phyloP scores from a whole-genome alignment of 2,113 vertebrate genomes.

The Mus musculus region DNA sequence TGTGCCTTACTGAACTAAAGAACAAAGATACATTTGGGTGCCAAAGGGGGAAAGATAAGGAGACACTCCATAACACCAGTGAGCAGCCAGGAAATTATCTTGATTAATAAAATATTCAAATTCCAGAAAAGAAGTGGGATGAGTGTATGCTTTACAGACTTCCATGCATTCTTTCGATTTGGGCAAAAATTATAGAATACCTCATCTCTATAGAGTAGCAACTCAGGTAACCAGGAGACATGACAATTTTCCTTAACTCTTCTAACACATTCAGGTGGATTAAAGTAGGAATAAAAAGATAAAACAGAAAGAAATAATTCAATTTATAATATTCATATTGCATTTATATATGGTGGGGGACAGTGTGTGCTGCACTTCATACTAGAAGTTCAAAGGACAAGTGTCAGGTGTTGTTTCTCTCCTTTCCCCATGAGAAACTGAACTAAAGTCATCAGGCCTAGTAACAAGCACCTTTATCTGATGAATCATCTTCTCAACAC shows the following conservation, averaged over 20 bases:
- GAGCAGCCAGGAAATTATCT: background rate
- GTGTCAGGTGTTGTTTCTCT: background rate
- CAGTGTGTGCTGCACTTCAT: too few relatives aligned
- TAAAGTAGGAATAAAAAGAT: background rate
- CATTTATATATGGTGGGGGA: background rate
- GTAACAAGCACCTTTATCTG: background rate
- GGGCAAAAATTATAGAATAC: background rate
- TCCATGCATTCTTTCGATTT: background rate
- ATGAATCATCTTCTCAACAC: background rate
- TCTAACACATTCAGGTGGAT: background rate
- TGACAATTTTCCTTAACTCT: background rate
- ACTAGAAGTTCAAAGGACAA: background rate
- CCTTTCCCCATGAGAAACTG: background rate
- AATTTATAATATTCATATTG: background rate
- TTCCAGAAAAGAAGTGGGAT: background rate
- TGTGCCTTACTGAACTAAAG: background rate
- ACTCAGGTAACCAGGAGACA: background rate
- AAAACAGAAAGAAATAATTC: background rate
- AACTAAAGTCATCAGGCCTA: background rate
- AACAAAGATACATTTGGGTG: background rate
- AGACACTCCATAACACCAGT: background rate
- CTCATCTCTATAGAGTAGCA: background rate
- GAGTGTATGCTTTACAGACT: background rate
- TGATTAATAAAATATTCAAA: background rate
- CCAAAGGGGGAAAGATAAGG: background rate